These are phyloP conservation scores for Bellardia bayeri DNA, from an alignment of 2,888 invertebrate genomes.

Conservation along the genomic window DNA sequence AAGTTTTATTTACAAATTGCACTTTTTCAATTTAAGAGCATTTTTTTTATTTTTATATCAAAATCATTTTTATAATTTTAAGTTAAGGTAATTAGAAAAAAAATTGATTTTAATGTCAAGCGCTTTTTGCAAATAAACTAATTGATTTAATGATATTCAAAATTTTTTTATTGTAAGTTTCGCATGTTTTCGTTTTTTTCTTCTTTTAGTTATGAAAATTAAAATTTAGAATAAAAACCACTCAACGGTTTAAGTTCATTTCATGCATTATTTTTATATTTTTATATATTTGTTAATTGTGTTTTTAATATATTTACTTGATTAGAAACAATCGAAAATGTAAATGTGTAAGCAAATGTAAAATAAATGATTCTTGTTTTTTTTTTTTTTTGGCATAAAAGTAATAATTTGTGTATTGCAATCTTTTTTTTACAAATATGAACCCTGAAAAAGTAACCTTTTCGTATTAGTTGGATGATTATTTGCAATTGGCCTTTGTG, in stretches of 20 bases:
- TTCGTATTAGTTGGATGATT: slow-evolving; percentile 84
- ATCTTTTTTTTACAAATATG: slow-evolving; percentile 55
- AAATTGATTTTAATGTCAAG: slow-evolving; percentile 81
- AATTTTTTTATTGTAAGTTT: slow-evolving; percentile 76
- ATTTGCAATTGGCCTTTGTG: slow-evolving; percentile 85
- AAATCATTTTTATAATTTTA: slow-evolving; percentile 53
- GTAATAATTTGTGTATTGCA: slow-evolving; percentile 52
- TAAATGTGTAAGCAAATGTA: slow-evolving; percentile 46
- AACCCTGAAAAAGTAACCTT: slow-evolving; percentile 78
- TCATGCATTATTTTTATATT: slow-evolving; percentile 33
- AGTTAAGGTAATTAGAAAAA: slow-evolving; percentile 69
- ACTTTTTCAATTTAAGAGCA: slow-evolving; percentile 37
- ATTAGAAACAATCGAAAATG: slow-evolving; percentile 25
- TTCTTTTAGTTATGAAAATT: slow-evolving; percentile 39
- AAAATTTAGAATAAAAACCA: background rate
- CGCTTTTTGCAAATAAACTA: slow-evolving; percentile 83
- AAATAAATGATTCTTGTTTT: slow-evolving; percentile 45
- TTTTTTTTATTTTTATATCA: slow-evolving; percentile 39
- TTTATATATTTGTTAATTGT: slow-evolving; percentile 16
- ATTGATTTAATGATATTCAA: slow-evolving; percentile 75
- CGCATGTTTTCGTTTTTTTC: slow-evolving; percentile 72
- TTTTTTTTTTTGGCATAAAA: slow-evolving; percentile 59
- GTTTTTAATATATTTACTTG: slow-evolving; percentile 21
- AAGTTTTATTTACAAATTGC: slow-evolving; percentile 58
- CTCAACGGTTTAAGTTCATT: slow-evolving; percentile 32